Base-by-base conservation (phyloP, 2,888 invertebrate genomes). In the Diaperis boleti region DNA sequence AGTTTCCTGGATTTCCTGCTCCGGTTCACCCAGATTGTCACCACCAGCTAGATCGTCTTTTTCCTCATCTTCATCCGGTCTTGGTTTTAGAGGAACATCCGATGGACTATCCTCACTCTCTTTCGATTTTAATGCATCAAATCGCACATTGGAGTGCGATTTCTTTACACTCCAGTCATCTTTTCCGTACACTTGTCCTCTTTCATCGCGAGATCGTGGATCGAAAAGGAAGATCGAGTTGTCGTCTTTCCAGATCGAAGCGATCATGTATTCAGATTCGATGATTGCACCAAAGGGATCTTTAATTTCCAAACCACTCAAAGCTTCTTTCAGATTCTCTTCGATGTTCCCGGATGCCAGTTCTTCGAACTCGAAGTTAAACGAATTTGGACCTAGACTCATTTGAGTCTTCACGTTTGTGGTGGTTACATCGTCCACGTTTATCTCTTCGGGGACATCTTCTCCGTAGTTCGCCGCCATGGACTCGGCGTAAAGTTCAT, bases 201-300 rank as follows among this genome's bases (percentile, higher is more conserved):
- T 59, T 11, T 74, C 71, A 65, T 80, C 78, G 17, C 81, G 72
- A 2, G 79, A 75, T 62, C 71, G 75, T 6, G 81, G 76, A 70
- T 82, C 82, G 61, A 81, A 82, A 0, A 79, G 55, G 61, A 75
- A 82, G 49, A 68, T 74, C 1, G 72, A 52, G 3, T 72, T 74
- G 3, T 74, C 73, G 8, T 78, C 76, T 31, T 73, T 73, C 81
- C 81, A 81, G 6, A 80, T 62, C 3, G 77, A 72, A 2, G 79
- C 75, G 1, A 75, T 74, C 15, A 78, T 63, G 2, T 71, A 61
- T 31, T 75, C 72, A 1, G 75, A 75, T 18, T 78, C 74, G 1
- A 81, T 14, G 3, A 81, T 55, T 1, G 73, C 20, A 49, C 74
- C 73, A 37, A 65, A 64, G n/a, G 22, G 26, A 6, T 74, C 57